Percentiles rank a stretch among this genome's conserved stretches.
Conservation (phyloP, 2,113 vertebrate species). For the Pycnonotus jocosus region DNA sequence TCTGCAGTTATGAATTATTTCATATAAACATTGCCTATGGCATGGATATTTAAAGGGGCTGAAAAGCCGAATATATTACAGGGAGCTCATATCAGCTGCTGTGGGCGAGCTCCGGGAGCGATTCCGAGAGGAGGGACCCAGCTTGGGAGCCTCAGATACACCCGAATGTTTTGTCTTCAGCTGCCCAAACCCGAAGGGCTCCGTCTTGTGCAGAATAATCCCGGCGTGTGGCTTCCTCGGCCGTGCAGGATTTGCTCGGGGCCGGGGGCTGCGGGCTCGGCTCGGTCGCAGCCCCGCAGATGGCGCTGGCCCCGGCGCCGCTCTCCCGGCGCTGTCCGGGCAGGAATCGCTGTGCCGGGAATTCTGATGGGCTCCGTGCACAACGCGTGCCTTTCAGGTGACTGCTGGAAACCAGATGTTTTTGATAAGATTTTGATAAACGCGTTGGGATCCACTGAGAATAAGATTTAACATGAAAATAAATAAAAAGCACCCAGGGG, state of each 20-base stretch:
- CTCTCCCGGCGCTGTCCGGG: background rate
- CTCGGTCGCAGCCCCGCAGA: slow-evolving; percentile 24
- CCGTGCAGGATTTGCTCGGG: accelerated
- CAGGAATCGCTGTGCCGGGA: background rate
- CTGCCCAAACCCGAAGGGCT: accelerated
- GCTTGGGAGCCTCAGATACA: background rate
- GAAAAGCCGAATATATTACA: background rate
- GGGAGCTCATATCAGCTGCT: background rate
- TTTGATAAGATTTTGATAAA: slow-evolving; percentile 44
- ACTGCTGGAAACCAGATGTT: slow-evolving; percentile 20
- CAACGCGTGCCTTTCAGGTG: background rate
- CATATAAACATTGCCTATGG: slow-evolving; percentile 27
- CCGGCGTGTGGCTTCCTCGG: accelerated
- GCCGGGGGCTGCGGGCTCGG: background rate
- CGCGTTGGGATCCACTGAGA: background rate
- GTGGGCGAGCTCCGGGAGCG: background rate
- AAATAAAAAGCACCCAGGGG: background rate
- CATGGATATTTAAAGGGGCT: slow-evolving; percentile 14
- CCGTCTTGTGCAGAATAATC: accelerated
- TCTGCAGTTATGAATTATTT: slow-evolving; percentile 40
- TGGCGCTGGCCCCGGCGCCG: slow-evolving; percentile 19
- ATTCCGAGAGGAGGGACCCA: background rate
- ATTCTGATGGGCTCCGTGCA: background rate
- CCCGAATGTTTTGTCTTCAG: background rate
- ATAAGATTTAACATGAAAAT: slow-evolving; percentile 39